These are phyloP conservation scores for Tyria jacobaeae DNA, from an alignment of 2,888 invertebrate species.

Conservation along the genomic window DNA sequence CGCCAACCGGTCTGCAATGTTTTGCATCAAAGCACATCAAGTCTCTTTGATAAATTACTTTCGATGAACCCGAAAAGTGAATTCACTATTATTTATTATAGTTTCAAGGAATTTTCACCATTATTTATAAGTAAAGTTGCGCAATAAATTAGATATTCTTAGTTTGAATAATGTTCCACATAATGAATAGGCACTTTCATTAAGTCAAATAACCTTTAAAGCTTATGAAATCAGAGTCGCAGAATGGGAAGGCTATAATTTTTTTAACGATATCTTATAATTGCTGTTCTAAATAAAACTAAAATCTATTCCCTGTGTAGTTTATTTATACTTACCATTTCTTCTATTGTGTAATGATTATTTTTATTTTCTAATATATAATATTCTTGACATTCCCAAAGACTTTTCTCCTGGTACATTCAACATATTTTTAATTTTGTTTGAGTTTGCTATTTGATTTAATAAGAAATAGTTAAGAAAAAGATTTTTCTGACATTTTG, in stretches of 20 bases:
- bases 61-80: constrained; percentile 31
- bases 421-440: not conserved
- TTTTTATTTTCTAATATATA: not conserved
- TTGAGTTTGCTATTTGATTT: not conserved
- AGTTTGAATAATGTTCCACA: constrained; percentile 34
- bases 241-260: not conserved
- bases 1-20: constrained; percentile 34
- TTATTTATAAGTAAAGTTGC: constrained; percentile 17
- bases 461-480: not conserved
- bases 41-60: constrained; percentile 42
- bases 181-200: constrained; percentile 40
- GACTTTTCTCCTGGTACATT: not conserved
- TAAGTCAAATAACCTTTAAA: constrained; percentile 19
- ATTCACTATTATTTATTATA: constrained; percentile 49
- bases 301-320: not conserved
- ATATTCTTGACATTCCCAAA: too few relatives aligned
- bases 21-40: constrained; percentile 31
- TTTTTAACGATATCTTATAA: not conserved
- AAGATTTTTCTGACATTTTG: not conserved
- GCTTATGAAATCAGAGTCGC: not conserved
- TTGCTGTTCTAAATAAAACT: constrained; percentile 3
- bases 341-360: too few relatives aligned
- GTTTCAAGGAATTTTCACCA: constrained; percentile 14
- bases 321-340: not conserved
- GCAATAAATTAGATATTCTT: constrained; percentile 29